Evolutionary conservation across 2,888 invertebrate species (phyloP).

Genomic region (Pristionchus mayeri): DNA sequence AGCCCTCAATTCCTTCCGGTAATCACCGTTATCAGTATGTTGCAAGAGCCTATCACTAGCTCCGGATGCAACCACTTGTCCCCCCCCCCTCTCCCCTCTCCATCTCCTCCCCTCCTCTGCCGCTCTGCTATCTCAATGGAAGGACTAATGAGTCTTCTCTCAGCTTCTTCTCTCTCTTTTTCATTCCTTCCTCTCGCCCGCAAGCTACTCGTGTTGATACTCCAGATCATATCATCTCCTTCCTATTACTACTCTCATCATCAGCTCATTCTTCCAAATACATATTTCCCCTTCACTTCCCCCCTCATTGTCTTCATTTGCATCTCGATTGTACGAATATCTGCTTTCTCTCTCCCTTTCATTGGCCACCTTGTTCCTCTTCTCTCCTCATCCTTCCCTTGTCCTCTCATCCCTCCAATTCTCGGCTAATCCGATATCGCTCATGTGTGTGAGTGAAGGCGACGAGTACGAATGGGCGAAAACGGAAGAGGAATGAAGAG

Average conservation of each 20-base stretch:
- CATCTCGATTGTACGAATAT: slow-evolving; percentile 30
- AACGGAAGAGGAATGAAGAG: background rate
- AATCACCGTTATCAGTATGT: background rate
- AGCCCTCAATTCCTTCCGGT: background rate
- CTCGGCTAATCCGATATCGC: slow-evolving; percentile 28
- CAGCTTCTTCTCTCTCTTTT: slow-evolving; percentile 36
- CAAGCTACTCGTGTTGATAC: background rate
- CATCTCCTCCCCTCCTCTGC: background rate
- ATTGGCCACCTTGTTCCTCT: slow-evolving; percentile 1
- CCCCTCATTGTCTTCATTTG: background rate
- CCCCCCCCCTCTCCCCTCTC: background rate
- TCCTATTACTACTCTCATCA: background rate
- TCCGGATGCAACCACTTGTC: slow-evolving; percentile 5
- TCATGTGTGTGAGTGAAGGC: slow-evolving; percentile 1
- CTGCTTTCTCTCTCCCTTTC: too few relatives aligned
- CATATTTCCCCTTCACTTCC: background rate
- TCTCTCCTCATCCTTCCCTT: slow-evolving; percentile 10
- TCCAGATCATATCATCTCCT: background rate
- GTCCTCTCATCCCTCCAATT: background rate
- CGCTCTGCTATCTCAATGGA: slow-evolving; percentile 6
- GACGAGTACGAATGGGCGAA: slow-evolving; percentile 10
- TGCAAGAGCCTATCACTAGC: slow-evolving; percentile 11
- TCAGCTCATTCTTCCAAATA: background rate
- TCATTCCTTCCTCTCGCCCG: background rate
- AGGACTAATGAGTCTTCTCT: slow-evolving; percentile 31